phyloP scores from a whole-genome alignment of 1,140 invertebrate genomes.

The Glossosoma conforme region DNA sequence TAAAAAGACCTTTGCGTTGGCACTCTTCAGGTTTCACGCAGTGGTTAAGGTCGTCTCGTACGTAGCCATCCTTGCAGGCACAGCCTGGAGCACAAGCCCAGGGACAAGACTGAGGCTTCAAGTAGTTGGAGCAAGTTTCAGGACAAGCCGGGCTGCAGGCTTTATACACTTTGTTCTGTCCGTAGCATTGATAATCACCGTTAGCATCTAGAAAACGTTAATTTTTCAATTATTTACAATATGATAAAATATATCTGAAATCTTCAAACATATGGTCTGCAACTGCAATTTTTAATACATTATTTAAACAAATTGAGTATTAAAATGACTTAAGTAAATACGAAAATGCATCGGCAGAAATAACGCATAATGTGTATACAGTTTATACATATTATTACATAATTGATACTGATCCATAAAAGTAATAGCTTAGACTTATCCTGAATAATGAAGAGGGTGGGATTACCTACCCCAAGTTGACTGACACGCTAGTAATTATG shows the following conservation, averaged over 20 bases:
- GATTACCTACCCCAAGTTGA: too few relatives aligned
- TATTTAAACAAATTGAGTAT: not conserved
- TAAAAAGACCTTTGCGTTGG: not conserved
- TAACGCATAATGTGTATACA: too few relatives aligned
- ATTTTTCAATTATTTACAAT: conserved; percentile 1
- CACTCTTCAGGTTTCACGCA: conserved; percentile 13
- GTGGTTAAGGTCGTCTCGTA: conserved; percentile 8
- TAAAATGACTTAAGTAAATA: conserved; percentile 3
- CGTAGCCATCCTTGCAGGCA: conserved; percentile 11
- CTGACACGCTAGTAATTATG: too few relatives aligned
- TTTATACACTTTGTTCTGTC: too few relatives aligned
- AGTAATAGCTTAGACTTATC: too few relatives aligned
- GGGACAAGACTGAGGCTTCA: not conserved
- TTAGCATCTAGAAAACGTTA: too few relatives aligned
- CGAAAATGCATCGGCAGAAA: too few relatives aligned
- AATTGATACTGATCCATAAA: too few relatives aligned
- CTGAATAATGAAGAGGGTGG: too few relatives aligned
- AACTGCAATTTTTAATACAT: not conserved
- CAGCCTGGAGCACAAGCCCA: conserved; percentile 7
- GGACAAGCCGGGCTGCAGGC: conserved; percentile 5
- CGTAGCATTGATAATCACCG: too few relatives aligned
- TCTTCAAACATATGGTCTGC: not conserved
- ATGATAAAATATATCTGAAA: conserved; percentile 6
- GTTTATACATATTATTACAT: too few relatives aligned
- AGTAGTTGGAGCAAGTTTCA: conserved; percentile 2